Evolutionary conservation across 2,888 invertebrate genomes (phyloP).

Genomic region (Agrotis ipsilon): DNA sequence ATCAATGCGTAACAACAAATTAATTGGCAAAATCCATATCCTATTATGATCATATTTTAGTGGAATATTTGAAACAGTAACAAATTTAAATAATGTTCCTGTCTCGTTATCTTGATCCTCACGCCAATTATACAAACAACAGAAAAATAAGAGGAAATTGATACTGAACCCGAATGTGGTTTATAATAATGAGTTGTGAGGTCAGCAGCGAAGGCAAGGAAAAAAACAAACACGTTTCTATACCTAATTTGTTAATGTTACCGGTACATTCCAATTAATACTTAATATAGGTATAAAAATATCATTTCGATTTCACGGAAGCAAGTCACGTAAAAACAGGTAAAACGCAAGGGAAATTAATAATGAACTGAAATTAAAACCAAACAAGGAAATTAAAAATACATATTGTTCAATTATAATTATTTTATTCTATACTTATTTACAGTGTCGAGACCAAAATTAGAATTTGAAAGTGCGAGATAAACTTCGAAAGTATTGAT

Average conservation of each 20-base stretch:
- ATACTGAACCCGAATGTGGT: neutral
- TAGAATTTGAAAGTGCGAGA: no score
- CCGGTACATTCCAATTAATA: no score
- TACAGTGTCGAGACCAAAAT: no score
- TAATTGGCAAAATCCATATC: neutral
- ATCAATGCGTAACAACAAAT: no score
- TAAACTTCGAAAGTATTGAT: no score
- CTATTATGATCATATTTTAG: neutral
- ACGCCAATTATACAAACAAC: neutral
- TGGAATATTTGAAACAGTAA: neutral
- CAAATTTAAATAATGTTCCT: conserved; percentile 9
- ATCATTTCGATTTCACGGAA: no score
- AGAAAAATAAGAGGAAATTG: conserved; percentile 16
- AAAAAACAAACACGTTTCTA: neutral
- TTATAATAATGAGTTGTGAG: neutral
- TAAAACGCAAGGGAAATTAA: neutral
- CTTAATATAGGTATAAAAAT: no score
- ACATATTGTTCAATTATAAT: neutral
- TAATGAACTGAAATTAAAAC: no score
- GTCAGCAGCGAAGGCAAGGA: neutral
- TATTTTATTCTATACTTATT: no score
- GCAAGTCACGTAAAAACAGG: neutral
- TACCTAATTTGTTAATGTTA: neutral
- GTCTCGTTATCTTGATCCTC: conserved; percentile 1
- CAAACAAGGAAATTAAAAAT: neutral